phyloP scores from a whole-genome alignment of 2,113 vertebrate genomes.

The Cettia cetti region DNA sequence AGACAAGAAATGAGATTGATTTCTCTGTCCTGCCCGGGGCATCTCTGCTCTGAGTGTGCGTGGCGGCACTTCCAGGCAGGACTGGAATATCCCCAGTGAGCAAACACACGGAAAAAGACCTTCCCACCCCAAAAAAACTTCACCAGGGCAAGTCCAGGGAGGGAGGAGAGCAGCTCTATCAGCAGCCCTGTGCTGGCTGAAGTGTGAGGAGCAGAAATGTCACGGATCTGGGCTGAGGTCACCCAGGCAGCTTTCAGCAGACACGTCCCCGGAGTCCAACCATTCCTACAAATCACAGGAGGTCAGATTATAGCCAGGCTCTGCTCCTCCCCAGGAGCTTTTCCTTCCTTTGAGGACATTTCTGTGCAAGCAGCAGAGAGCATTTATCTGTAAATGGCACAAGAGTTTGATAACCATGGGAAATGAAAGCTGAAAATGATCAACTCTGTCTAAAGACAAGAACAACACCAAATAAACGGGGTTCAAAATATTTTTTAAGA shows the following conservation, averaged over 20 bases:
- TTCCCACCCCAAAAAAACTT: background rate
- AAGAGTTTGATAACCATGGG: background rate
- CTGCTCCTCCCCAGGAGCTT: background rate
- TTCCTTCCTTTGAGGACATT: too few relatives aligned
- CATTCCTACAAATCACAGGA: background rate
- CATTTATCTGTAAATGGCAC: background rate
- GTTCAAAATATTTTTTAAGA: background rate
- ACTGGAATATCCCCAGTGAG: background rate
- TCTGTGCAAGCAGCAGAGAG: background rate
- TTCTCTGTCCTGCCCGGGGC: background rate
- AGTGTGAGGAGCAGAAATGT: background rate
- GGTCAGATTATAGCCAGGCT: background rate
- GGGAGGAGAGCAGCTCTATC: background rate
- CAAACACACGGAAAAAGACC: background rate
- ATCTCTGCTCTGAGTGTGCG: background rate
- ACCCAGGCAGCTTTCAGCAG: background rate
- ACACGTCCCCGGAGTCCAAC: background rate
- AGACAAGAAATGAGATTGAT: background rate
- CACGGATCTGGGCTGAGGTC: background rate
- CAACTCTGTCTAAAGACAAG: background rate
- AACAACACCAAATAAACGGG: background rate
- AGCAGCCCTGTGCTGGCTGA: background rate
- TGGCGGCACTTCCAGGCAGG: background rate
- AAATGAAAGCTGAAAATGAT: background rate
- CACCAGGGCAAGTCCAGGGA: background rate